Evolutionary conservation across 2,888 invertebrate genomes (phyloP).

Genomic region (Agrilus cyanescens): DNA sequence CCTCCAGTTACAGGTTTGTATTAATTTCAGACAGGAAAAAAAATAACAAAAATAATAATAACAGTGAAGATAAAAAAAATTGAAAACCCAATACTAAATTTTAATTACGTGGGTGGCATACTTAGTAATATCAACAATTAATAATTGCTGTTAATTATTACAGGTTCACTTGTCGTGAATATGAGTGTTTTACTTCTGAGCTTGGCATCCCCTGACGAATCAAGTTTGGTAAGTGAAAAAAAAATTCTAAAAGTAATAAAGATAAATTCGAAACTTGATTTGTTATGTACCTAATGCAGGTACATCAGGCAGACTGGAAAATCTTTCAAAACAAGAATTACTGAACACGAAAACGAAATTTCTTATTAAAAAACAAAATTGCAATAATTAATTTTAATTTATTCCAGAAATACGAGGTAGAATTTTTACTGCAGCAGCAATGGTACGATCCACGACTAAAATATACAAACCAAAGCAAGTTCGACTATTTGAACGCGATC

Average conservation of each 20-base stretch:
- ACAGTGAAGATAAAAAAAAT: too few relatives aligned
- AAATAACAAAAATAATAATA: too few relatives aligned
- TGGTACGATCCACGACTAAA: constrained; percentile 85
- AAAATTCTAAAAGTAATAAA: too few relatives aligned
- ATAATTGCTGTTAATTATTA: constrained; percentile 22
- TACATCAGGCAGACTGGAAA: not conserved
- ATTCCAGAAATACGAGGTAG: constrained; percentile 86
- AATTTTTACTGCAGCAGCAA: constrained; percentile 85
- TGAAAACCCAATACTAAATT: too few relatives aligned
- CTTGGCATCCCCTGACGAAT: constrained; percentile 91
- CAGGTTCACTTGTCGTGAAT: constrained; percentile 86
- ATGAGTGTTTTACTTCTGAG: constrained; percentile 88
- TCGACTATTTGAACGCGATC: constrained; percentile 83
- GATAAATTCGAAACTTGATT: not conserved
- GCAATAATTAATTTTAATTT: constrained; percentile 22
- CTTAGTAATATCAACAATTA: too few relatives aligned
- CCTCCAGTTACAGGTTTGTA: constrained; percentile 77
- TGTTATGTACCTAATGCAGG: not conserved
- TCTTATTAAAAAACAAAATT: too few relatives aligned
- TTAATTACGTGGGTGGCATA: too few relatives aligned
- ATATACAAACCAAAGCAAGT: constrained; percentile 78
- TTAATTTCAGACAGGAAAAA: too few relatives aligned
- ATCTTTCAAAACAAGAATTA: not conserved
- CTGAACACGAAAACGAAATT: too few relatives aligned
- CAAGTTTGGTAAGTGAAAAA: constrained; percentile 75